These are phyloP conservation scores for Scrobipalpa atriplicella DNA, from an alignment of 2,888 invertebrate genomes.

Conservation along the genomic window DNA sequence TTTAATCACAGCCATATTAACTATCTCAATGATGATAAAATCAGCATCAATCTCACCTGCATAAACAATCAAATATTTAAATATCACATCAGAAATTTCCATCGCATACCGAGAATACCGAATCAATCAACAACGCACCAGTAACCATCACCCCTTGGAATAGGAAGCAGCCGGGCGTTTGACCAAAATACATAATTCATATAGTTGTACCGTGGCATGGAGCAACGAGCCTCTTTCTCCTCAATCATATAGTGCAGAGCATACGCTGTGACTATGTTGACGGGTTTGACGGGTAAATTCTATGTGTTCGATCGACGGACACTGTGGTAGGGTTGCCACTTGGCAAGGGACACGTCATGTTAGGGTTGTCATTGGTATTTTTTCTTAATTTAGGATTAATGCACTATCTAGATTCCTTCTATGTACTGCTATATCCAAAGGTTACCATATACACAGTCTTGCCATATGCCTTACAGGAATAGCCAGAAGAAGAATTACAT, in stretches of 20 bases:
- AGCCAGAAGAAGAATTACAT: too few species aligned
- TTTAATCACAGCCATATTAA: too few species aligned
- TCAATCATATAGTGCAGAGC: constrained; percentile 21
- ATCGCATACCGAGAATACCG: constrained; percentile 8
- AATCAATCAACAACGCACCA: neutral
- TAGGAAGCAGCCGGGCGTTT: constrained; percentile 13
- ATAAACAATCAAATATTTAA: neutral
- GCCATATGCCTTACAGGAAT: too few species aligned
- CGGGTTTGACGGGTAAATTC: constrained; percentile 2
- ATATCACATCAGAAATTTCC: neutral
- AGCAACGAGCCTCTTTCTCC: constrained; percentile 23
- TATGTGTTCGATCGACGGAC: neutral
- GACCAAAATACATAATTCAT: constrained; percentile 22
- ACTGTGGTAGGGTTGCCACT: neutral
- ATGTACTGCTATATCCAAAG: too few species aligned
- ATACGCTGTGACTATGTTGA: constrained; percentile 23
- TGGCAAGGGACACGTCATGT: too few species aligned
- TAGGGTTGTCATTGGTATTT: too few species aligned
- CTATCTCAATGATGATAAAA: neutral
- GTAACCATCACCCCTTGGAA: neutral
- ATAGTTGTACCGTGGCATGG: constrained; percentile 20
- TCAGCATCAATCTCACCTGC: neutral
- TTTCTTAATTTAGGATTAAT: too few species aligned
- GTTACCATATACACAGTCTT: too few species aligned
- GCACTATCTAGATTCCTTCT: too few species aligned